Base-by-base conservation (phyloP, 2,797 vertebrate species). In the Chaenodraco wilsoni region DNA sequence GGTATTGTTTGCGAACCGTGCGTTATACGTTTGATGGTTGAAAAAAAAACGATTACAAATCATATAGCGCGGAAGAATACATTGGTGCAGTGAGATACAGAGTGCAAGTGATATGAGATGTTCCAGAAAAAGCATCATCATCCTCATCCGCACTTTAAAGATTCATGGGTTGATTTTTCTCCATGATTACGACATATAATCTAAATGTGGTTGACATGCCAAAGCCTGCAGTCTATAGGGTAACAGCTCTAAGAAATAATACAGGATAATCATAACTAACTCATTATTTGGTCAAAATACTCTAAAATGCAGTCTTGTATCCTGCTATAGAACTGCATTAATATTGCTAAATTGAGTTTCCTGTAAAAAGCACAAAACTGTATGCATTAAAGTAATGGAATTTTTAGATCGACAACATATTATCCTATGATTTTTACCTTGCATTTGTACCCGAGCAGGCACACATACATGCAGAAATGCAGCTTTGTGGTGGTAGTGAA, bases 11-110 rank as follows among this genome's bases (percentile, higher is more conserved):
- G 0, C 1, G 21, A 33, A 46, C 4, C 0, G 10, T 4, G 16
- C 0, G 7, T 58, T 19, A 3, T 40, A 43, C 1, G 1, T 27
- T 21, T 21, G 0, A 27, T 13, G 0, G n/a, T 2, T 1, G 45
- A 19, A 67, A 44, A 55, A 5, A 54, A 27, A 19, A 15, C 19
- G 10, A 50, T 17, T 9, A 9, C 1, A 7, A 61, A 57, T 15
- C 3, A 2, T 10, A 16, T 2, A 23, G 33, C 21, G 91, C 90
- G 92, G 90, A 91, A 33, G 90, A 66, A 89, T 40, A 92, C 78
- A 65, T 15, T 90, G 83, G 74, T 74, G 86, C 86, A 92, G 72
- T 73, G 74, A 58, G 74, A 58, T 68, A 69, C 76, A 8, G 33
- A 69, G 74, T 61, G 75, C 78, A 65, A 45, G 59, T 40, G 17